Conservation (phyloP, 2,797 vertebrate species). For the Muscicapa striata region DNA sequence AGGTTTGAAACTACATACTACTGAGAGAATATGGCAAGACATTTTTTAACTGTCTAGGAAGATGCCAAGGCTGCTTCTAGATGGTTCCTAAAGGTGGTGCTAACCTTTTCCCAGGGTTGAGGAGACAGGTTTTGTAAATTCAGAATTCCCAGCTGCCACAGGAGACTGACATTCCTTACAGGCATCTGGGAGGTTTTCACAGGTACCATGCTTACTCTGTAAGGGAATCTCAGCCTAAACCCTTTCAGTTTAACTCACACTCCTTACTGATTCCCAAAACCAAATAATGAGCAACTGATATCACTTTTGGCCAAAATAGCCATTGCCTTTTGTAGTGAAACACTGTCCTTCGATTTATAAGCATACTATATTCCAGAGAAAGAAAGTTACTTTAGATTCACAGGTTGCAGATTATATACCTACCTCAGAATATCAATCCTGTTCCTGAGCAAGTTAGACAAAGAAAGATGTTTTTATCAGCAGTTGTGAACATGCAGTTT, state of each 20-base stretch:
- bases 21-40: neutral
- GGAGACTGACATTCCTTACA: neutral
- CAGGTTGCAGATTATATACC: neutral
- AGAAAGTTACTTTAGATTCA: neutral
- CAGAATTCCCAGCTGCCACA: neutral
- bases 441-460: neutral
- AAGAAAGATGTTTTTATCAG: neutral
- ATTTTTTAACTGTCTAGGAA: neutral
- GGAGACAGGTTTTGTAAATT: neutral
- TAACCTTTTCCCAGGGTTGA: fast-evolving
- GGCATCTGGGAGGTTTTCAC: neutral
- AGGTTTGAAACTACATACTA: neutral
- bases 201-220: neutral
- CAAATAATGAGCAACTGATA: neutral
- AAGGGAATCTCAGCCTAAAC: neutral
- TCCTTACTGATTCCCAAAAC: neutral
- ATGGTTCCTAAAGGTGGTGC: neutral
- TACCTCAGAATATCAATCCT: neutral
- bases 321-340: neutral
- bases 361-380: neutral
- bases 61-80: neutral
- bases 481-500: neutral
- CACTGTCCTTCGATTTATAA: neutral
- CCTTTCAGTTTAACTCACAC: neutral
- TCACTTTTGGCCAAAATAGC: fast-evolving